A percentile compares a stretch with the other conserved stretches of the same genome.
These are phyloP conservation scores for Alexandromys oeconomus DNA, from an alignment of 2,797 vertebrate genomes.

Conservation along the genomic window DNA sequence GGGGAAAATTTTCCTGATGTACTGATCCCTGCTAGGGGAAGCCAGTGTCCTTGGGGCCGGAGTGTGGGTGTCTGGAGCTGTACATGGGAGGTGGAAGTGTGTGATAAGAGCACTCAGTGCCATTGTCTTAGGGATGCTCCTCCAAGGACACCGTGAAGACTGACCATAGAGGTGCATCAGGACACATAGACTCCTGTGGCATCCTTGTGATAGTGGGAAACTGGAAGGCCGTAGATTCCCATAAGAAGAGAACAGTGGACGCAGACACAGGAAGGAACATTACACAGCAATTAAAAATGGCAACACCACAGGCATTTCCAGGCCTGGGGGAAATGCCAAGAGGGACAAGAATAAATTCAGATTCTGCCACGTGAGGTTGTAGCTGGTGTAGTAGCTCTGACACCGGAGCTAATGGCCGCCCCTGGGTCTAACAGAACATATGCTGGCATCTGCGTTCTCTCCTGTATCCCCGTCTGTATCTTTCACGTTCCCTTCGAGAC, in stretches of 20 bases:
- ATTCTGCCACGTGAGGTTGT: accelerated
- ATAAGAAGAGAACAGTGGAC: background rate
- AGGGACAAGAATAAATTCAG: background rate
- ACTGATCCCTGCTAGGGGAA: background rate
- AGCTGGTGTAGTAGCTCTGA: accelerated
- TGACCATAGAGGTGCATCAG: accelerated
- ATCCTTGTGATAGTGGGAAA: background rate
- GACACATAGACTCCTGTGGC: accelerated
- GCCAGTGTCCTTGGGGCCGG: accelerated
- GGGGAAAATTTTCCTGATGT: conserved; percentile 11
- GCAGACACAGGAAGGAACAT: accelerated
- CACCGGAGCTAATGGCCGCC: accelerated
- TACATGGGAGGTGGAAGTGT: background rate
- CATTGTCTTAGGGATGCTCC: background rate
- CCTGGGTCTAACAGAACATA: accelerated
- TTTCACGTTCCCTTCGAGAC: background rate
- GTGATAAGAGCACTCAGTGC: accelerated
- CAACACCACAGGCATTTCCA: background rate
- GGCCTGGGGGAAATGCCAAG: background rate
- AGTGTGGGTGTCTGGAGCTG: background rate
- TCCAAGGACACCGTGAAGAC: background rate
- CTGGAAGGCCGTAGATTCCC: background rate
- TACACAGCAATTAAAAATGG: background rate
- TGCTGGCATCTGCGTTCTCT: background rate
- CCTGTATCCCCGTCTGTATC: accelerated